These are phyloP conservation scores for Ondatra zibethicus DNA, from an alignment of 2,113 vertebrate species.

Conservation along the genomic window DNA sequence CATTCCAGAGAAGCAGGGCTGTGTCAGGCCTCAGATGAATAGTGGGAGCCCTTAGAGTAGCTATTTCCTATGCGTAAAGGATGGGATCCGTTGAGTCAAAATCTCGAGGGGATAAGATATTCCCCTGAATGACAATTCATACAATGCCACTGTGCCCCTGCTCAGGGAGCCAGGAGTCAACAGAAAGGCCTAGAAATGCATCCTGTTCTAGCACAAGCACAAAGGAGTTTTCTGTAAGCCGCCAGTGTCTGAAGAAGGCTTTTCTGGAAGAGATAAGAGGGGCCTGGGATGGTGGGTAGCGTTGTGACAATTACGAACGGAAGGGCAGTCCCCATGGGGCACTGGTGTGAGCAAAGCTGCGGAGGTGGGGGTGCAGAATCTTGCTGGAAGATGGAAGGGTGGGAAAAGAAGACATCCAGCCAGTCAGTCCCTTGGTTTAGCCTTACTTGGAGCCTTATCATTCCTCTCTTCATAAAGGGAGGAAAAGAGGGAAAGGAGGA, in stretches of 20 bases:
- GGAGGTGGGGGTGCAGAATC: neutral
- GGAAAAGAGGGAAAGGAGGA: neutral
- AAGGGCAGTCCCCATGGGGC: neutral
- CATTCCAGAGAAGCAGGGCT: neutral
- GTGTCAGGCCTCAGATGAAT: neutral
- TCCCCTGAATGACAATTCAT: neutral
- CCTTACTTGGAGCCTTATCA: neutral
- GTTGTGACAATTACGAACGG: neutral
- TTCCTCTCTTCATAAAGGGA: neutral
- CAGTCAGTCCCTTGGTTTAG: neutral
- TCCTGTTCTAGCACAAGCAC: neutral
- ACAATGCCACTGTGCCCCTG: accelerated
- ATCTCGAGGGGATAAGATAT: neutral
- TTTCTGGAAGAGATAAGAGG: neutral
- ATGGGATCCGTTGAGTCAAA: neutral
- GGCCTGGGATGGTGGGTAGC: neutral
- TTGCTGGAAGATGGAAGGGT: too few relatives aligned
- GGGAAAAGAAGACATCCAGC: neutral
- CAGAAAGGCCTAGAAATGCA: neutral
- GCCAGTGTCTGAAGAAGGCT: neutral
- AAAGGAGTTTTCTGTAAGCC: neutral
- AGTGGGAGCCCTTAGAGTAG: neutral
- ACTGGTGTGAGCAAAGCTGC: neutral
- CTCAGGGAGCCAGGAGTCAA: neutral
- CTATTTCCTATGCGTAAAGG: neutral